Conservation (phyloP, 1,140 invertebrate species). For the Conus ventricosus region DNA sequence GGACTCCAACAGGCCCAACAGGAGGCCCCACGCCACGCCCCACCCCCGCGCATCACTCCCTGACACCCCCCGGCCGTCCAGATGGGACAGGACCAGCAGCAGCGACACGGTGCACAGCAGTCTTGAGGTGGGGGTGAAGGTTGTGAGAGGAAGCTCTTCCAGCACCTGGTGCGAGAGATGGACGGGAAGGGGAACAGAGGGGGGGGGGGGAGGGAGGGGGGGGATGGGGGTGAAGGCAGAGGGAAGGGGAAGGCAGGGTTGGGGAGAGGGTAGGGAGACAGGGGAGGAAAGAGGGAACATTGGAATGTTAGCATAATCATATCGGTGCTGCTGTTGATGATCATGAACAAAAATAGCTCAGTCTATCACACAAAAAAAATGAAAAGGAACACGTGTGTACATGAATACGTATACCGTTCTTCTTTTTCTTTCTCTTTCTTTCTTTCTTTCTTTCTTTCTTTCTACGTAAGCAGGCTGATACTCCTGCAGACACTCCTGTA, state of each 20-base stretch:
- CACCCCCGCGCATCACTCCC: background rate
- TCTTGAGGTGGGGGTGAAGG: background rate
- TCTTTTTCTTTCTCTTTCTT: no score
- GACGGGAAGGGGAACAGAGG: background rate
- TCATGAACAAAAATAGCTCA: no score
- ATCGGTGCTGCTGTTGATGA: no score
- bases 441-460: no score
- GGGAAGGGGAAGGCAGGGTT: no score
- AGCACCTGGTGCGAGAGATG: background rate
- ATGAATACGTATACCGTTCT: no score
- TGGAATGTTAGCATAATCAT: no score
- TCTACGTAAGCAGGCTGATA: no score
- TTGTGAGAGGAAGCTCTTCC: background rate
- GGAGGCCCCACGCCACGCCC: background rate
- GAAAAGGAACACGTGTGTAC: no score
- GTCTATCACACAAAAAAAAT: no score
- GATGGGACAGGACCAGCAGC: background rate
- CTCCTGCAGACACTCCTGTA: no score
- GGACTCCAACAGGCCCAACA: constrained; percentile 6
- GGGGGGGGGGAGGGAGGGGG: background rate
- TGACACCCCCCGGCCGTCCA: background rate
- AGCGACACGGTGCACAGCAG: constrained; percentile 15
- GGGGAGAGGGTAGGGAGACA: constrained; percentile 20
- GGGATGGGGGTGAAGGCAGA: no score
- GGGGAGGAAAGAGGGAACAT: background rate